These are phyloP conservation scores for Aphelocoma californica DNA, from an alignment of 2,797 vertebrate genomes.

Conservation along the genomic window DNA sequence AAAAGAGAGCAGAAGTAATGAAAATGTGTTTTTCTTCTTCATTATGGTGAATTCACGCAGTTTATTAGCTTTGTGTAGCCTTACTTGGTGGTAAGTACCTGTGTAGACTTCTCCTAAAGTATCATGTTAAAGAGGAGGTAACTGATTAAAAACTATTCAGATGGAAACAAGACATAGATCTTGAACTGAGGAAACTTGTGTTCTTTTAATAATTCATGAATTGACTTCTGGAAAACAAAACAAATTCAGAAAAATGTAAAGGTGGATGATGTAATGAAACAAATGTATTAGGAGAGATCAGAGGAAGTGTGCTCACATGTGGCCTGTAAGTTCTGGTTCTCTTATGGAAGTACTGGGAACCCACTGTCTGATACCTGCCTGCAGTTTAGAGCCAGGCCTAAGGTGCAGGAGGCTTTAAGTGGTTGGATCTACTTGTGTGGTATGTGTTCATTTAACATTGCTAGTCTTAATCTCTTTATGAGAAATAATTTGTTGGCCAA, in stretches of 20 bases:
- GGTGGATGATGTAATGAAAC: background rate
- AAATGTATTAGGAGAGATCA: background rate
- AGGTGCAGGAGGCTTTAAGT: background rate
- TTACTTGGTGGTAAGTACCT: background rate
- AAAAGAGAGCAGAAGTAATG: background rate
- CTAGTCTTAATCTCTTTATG: background rate
- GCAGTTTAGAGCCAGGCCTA: background rate
- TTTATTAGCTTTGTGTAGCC: background rate
- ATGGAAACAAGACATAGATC: background rate
- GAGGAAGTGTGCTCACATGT: background rate
- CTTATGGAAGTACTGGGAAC: background rate
- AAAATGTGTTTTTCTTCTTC: background rate
- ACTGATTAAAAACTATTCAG: background rate
- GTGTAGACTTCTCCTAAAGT: background rate
- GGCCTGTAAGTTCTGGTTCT: background rate
- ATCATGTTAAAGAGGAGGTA: background rate
- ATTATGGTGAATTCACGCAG: background rate
- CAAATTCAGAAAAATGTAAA: background rate
- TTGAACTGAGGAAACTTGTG: background rate
- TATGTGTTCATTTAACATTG: background rate
- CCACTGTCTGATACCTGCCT: background rate
- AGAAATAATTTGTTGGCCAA: background rate
- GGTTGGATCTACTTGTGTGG: background rate
- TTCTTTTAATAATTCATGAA: background rate
- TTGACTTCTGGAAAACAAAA: background rate